Conservation (phyloP, 2,888 invertebrate genomes). For the Leistus spinibarbis region DNA sequence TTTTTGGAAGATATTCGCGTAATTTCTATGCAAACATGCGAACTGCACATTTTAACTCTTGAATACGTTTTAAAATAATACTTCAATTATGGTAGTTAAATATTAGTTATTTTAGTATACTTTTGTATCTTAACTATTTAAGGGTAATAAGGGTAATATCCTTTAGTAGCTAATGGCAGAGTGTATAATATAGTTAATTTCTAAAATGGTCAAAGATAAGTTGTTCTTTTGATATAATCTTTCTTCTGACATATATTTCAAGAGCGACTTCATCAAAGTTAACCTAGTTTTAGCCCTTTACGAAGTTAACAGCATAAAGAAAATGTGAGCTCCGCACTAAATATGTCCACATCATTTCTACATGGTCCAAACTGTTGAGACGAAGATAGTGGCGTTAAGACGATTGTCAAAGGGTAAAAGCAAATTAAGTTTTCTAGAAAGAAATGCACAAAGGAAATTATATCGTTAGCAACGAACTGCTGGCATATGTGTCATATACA, state of each 20-base stretch:
- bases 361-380: neutral
- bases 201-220: neutral
- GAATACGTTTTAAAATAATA: neutral
- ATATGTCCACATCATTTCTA: neutral
- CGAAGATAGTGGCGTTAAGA: neutral
- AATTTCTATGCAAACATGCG: neutral
- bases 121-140: neutral
- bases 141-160: neutral
- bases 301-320: neutral
- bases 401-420: neutral
- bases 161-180: neutral
- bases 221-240: neutral
- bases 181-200: neutral
- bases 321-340: neutral
- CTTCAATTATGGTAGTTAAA: neutral
- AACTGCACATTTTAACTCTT: conserved; percentile 2
- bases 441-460: neutral
- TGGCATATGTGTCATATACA: neutral
- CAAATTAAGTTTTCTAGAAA: neutral
- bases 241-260: neutral
- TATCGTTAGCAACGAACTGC: neutral
- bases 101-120: too few species aligned
- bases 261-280: neutral
- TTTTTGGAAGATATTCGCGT: neutral
- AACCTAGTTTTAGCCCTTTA: neutral